A percentile compares a stretch with the other conserved stretches of the same genome.
Evolutionary conservation across 2,888 invertebrate species (phyloP).

Genomic region (Malacosoma neustria): DNA sequence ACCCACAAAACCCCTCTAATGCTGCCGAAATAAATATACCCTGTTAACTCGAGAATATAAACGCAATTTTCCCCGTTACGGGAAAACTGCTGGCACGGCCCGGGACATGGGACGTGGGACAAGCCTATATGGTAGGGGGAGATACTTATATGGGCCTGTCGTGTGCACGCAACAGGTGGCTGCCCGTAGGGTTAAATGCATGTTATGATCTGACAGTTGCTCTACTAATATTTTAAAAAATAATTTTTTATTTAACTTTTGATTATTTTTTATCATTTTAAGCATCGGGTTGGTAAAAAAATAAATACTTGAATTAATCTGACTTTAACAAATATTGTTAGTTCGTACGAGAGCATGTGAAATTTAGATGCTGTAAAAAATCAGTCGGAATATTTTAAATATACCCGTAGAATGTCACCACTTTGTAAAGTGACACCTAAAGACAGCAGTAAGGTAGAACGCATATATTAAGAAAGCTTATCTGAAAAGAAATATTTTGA

Average conservation of each 20-base stretch:
- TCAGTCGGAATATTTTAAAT: no score
- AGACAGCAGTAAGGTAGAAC: no score
- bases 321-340: no score
- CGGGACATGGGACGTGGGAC: slow-evolving; percentile 9
- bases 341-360: no score
- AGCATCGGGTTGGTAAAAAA: neutral
- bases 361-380: no score
- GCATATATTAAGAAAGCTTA: no score
- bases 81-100: slow-evolving; percentile 12
- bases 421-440: no score
- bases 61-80: slow-evolving; percentile 51
- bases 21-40: slow-evolving; percentile 42
- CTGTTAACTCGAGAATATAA: slow-evolving; percentile 41
- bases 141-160: slow-evolving; percentile 35
- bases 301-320: no score
- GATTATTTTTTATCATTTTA: neutral
- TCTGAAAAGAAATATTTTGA: no score
- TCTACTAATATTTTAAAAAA: no score
- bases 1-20: slow-evolving; percentile 25
- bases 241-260: slow-evolving; percentile 9
- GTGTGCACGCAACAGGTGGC: slow-evolving; percentile 68
- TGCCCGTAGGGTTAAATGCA: slow-evolving; percentile 68
- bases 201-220: slow-evolving; percentile 25
- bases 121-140: slow-evolving; percentile 14
- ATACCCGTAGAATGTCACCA: no score